phyloP scores from a whole-genome alignment of 2,113 vertebrate genomes.

The Recurvirostra avosetta region DNA sequence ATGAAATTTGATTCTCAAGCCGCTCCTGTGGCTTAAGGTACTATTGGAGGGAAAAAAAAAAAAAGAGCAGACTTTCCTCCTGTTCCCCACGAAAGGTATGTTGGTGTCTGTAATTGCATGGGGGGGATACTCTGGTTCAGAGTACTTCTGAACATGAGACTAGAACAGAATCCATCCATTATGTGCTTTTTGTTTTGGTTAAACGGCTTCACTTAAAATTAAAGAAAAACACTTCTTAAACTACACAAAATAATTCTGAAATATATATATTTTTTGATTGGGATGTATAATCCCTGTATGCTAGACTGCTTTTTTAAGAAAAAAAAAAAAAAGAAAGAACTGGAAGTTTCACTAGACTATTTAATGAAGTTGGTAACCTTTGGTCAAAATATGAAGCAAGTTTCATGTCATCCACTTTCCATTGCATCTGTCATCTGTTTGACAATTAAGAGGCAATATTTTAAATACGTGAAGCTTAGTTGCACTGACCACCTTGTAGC shows the following conservation, averaged over 20 bases:
- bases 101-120: neutral
- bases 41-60: neutral
- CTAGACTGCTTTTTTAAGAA: neutral
- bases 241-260: neutral
- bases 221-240: neutral
- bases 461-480: neutral
- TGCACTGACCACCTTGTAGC: conserved; percentile 52
- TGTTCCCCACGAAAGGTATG: neutral
- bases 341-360: neutral
- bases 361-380: neutral
- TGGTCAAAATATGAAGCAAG: neutral
- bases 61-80: neutral
- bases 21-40: neutral
- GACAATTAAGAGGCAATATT: conserved; percentile 43
- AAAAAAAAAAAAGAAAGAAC: neutral
- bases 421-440: conserved; percentile 11
- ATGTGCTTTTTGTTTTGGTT: conserved; percentile 24
- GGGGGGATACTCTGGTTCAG: neutral
- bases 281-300: neutral
- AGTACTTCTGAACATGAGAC: neutral
- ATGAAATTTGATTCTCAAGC: neutral
- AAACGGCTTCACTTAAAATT: conserved; percentile 14
- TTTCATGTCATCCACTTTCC: conserved; percentile 17
- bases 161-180: conserved; percentile 2
- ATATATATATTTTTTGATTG: neutral